phyloP scores from a whole-genome alignment of 2,888 invertebrate genomes.

The Fragum fragum region DNA sequence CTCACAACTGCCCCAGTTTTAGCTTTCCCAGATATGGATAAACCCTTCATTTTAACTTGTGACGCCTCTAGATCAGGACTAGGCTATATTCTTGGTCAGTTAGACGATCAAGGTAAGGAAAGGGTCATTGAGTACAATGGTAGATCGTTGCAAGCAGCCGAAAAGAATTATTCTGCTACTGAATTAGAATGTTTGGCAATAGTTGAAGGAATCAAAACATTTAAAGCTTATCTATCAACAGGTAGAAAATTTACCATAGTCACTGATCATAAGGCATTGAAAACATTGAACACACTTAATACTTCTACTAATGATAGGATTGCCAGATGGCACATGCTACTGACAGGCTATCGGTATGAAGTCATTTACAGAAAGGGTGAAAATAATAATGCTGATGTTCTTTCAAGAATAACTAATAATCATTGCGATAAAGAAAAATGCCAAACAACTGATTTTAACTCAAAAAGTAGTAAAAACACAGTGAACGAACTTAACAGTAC shows the following conservation, averaged over 20 bases:
- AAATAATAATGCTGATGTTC: constrained; percentile 48
- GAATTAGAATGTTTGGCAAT: constrained; percentile 68
- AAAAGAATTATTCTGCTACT: too few relatives aligned
- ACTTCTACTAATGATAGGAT: constrained; percentile 42
- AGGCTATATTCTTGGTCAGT: constrained; percentile 62
- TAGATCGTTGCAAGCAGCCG: constrained; percentile 87
- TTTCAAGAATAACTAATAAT: constrained; percentile 24
- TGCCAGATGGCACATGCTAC: too few relatives aligned
- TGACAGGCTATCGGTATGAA: constrained; percentile 51
- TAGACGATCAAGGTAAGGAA: constrained; percentile 54
- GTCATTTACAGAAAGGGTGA: constrained; percentile 40
- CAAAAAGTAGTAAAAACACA: too few relatives aligned
- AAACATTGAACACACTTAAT: constrained; percentile 30
- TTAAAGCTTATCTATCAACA: constrained; percentile 49
- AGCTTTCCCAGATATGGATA: constrained; percentile 58
- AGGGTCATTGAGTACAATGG: constrained; percentile 58
- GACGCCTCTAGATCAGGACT: constrained; percentile 60
- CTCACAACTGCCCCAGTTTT: constrained; percentile 45
- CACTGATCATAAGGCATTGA: constrained; percentile 65
- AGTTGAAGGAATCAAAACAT: too few relatives aligned
- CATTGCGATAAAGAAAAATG: not conserved
- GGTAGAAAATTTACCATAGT: constrained; percentile 48
- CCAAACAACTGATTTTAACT: not conserved
- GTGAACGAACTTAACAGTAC: too few relatives aligned
- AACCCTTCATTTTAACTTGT: constrained; percentile 55